Conservation (phyloP, 1,140 invertebrate genomes). For the Drosophila gunungcola region DNA sequence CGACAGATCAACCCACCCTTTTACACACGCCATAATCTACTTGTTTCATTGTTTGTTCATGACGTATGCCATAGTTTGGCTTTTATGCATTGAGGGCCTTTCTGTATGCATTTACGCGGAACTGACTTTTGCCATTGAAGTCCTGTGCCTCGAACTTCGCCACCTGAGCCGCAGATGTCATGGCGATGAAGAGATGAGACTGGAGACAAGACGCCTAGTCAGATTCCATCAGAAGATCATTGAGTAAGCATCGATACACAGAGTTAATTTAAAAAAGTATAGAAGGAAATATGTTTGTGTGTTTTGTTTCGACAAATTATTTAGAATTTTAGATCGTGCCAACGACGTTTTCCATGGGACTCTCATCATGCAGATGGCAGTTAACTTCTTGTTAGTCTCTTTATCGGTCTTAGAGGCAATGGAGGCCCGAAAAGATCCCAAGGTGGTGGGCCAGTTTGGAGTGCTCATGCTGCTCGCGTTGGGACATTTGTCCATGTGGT, state of each 20-base stretch:
- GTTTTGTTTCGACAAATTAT: too few relatives aligned
- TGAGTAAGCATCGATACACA: neutral
- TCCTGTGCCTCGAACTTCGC: constrained; percentile 43
- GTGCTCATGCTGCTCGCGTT: constrained; percentile 42
- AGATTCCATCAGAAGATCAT: constrained; percentile 40
- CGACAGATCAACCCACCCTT: constrained; percentile 21
- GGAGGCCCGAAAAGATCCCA: constrained; percentile 26
- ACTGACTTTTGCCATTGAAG: constrained; percentile 28
- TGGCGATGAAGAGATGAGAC: neutral
- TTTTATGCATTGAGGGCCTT: constrained; percentile 17
- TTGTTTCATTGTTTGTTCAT: constrained; percentile 5
- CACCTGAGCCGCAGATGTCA: neutral
- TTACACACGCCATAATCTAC: constrained; percentile 10
- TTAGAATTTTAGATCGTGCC: constrained; percentile 32
- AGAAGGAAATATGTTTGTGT: too few relatives aligned
- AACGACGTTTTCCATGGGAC: constrained; percentile 48
- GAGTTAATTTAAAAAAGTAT: too few relatives aligned
- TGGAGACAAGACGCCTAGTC: constrained; percentile 6
- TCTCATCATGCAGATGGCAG: constrained; percentile 42
- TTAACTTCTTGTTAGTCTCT: constrained; percentile 30
- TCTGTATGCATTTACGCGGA: constrained; percentile 24
- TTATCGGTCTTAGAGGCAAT: constrained; percentile 45
- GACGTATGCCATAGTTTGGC: constrained; percentile 7
- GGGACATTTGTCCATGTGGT: constrained; percentile 42
- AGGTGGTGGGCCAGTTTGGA: constrained; percentile 30